phyloP scores from a whole-genome alignment of 2,113 vertebrate genomes.

The Crotalus tigris region DNA sequence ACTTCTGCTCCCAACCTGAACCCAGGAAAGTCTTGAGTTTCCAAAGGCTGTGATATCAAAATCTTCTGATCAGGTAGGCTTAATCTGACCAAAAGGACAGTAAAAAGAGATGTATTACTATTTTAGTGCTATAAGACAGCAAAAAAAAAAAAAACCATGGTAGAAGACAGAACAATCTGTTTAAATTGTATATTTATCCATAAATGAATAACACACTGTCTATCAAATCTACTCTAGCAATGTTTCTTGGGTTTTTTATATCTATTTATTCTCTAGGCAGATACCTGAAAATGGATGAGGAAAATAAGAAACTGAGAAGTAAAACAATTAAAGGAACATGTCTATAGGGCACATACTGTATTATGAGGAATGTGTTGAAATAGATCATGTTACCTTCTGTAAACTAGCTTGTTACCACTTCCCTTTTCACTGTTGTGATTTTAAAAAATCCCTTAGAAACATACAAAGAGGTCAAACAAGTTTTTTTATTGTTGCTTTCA shows the following conservation, averaged over 20 bases:
- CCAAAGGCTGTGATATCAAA: not conserved
- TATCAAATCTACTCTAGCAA: not conserved
- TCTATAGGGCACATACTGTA: slow-evolving; percentile 9
- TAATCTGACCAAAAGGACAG: not conserved
- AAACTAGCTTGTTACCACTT: slow-evolving; percentile 36
- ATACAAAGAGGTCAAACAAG: slow-evolving; percentile 48
- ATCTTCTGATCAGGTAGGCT: not conserved
- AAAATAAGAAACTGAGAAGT: not conserved
- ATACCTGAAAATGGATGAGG: not conserved
- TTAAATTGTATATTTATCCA: not conserved
- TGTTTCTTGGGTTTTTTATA: not conserved
- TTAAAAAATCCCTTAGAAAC: slow-evolving; percentile 63
- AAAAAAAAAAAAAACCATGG: not conserved
- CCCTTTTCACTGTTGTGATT: slow-evolving; percentile 37
- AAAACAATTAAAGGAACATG: slow-evolving; percentile 3
- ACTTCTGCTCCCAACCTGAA: not conserved
- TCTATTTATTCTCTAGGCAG: not conserved
- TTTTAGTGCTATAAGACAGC: not conserved
- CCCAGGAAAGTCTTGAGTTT: not conserved
- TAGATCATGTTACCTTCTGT: slow-evolving; percentile 43
- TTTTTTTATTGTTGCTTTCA: slow-evolving; percentile 40
- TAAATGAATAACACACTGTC: not conserved
- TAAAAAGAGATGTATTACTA: not conserved
- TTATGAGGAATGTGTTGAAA: slow-evolving; percentile 5
- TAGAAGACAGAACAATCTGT: not conserved